phyloP scores from a whole-genome alignment of 2,797 vertebrate genomes.

The Calcarius lapponicus region DNA sequence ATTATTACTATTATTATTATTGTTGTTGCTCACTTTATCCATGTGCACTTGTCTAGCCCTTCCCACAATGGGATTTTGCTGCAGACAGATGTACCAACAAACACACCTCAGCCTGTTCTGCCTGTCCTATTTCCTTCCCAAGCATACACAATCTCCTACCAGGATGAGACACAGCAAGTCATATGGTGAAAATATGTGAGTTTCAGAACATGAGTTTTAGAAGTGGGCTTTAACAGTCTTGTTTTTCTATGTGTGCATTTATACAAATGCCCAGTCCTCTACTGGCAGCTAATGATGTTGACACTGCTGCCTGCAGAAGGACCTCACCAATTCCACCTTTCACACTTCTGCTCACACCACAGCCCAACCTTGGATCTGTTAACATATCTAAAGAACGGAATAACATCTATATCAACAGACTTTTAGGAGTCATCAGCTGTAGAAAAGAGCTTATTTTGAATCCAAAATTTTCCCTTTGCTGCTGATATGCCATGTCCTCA shows the following conservation, averaged over 20 bases:
- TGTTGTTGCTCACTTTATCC: neutral
- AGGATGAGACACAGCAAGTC: neutral
- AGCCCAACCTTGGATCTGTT: neutral
- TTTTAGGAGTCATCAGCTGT: neutral
- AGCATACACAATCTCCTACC: neutral
- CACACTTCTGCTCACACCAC: neutral
- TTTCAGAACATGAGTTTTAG: neutral
- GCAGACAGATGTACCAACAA: neutral
- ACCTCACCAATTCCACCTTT: neutral
- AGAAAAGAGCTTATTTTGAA: neutral
- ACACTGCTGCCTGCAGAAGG: neutral
- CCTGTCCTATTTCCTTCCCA: neutral
- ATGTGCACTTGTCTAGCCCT: neutral
- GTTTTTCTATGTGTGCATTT: neutral
- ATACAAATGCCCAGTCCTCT: neutral
- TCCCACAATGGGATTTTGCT: slow-evolving; percentile 16
- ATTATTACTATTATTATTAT: neutral
- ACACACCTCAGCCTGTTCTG: neutral
- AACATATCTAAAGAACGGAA: neutral
- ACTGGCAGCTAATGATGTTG: neutral
- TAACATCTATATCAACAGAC: neutral
- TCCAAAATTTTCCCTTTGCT: neutral
- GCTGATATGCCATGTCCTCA: neutral
- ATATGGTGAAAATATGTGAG: neutral
- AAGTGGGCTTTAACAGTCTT: neutral